These are phyloP conservation scores for Hemicordylus capensis DNA, from an alignment of 2,113 vertebrate genomes.

Conservation along the genomic window DNA sequence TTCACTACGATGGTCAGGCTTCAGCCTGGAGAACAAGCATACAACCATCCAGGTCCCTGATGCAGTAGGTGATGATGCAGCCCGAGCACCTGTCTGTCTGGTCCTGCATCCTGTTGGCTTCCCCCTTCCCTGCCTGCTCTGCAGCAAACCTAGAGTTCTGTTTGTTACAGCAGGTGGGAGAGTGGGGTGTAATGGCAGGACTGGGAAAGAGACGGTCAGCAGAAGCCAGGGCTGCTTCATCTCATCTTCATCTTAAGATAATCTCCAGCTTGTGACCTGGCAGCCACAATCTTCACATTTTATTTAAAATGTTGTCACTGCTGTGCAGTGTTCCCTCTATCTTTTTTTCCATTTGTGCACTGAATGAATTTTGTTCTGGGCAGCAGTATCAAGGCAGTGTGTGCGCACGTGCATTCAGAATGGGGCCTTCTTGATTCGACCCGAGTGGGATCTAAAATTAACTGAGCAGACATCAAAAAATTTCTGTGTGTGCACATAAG, in stretches of 20 bases:
- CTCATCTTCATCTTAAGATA: not conserved
- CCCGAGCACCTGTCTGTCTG: not conserved
- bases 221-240: not conserved
- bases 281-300: not conserved
- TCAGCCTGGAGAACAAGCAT: not conserved
- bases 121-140: accelerated
- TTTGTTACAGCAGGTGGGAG: accelerated
- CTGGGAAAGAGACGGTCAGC: no score
- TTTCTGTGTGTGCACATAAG: no score
- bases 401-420: no score
- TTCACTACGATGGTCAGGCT: not conserved
- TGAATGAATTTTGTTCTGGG: no score
- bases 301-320: not conserved
- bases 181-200: not conserved
- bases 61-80: not conserved
- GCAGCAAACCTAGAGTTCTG: accelerated
- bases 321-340: no score
- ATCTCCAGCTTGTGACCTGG: not conserved
- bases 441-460: no score
- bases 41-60: not conserved
- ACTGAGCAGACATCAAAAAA: no score
- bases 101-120: not conserved
- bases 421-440: no score
- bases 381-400: no score
- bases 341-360: no score